Conservation (phyloP, 2,797 vertebrate species). For the Rallus crepitans region DNA sequence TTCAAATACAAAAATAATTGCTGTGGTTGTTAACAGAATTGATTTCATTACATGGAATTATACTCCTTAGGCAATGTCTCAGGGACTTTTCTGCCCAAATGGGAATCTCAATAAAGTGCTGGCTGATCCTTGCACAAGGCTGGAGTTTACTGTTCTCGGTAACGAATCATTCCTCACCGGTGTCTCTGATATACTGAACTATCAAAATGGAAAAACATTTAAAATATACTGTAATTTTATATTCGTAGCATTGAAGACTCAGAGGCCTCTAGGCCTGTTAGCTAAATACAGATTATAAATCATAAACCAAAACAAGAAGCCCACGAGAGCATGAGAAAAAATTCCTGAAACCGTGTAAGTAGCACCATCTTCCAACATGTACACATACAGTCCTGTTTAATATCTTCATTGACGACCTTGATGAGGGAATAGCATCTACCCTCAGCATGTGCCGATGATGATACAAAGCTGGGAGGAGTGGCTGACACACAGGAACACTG, state of each 20-base stretch:
- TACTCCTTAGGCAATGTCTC: background rate
- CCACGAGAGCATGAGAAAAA: background rate
- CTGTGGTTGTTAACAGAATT: background rate
- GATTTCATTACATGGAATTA: background rate
- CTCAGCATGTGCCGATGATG: no score
- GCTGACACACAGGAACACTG: no score
- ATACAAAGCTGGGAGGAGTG: no score
- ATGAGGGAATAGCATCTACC: no score
- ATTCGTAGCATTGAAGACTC: background rate
- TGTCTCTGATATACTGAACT: background rate
- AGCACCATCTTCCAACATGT: background rate
- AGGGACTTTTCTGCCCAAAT: background rate
- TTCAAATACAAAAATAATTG: background rate
- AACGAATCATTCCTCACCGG: background rate
- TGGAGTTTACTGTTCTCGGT: background rate
- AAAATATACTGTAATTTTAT: background rate
- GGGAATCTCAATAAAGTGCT: background rate
- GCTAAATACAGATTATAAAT: background rate
- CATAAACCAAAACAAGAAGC: background rate
- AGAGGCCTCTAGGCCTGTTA: background rate
- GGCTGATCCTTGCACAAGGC: background rate
- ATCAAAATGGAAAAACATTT: background rate
- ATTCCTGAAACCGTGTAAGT: background rate
- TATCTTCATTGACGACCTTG: no score
- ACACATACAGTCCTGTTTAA: rapidly evolving